These are phyloP conservation scores for Nomada ruficornis DNA, from an alignment of 2,888 invertebrate species.

Conservation along the genomic window DNA sequence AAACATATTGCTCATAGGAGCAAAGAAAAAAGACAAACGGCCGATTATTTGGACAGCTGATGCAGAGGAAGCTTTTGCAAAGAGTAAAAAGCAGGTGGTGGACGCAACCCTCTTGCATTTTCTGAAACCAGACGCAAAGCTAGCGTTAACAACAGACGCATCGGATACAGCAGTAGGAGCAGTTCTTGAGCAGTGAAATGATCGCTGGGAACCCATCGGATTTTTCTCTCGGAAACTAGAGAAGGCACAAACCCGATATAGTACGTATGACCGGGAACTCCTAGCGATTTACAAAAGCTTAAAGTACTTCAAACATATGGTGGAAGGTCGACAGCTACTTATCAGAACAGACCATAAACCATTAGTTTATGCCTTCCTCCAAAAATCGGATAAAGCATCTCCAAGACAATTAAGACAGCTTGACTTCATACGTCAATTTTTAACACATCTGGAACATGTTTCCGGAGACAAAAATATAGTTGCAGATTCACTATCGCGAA, in stretches of 20 bases:
- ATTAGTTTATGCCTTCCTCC: neutral
- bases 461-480: neutral
- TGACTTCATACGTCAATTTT: neutral
- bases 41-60: neutral
- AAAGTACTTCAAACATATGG: neutral
- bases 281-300: neutral
- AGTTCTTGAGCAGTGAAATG: no score
- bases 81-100: neutral
- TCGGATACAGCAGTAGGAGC: no score
- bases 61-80: neutral
- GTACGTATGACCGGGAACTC: neutral
- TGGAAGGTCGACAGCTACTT: neutral
- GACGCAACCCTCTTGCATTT: no score
- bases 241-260: neutral
- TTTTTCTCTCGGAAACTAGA: no score
- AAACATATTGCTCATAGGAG: neutral
- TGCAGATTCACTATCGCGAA: neutral
- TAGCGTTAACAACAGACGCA: no score
- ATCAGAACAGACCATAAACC: neutral
- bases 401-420: neutral
- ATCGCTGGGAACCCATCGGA: no score
- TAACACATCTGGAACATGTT: neutral
- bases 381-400: neutral
- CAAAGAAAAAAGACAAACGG: neutral
- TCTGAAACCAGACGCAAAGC: no score